phyloP scores from a whole-genome alignment of 35 echinoderm and acorn worm genomes.

The Strongylocentrotus purpuratus region DNA sequence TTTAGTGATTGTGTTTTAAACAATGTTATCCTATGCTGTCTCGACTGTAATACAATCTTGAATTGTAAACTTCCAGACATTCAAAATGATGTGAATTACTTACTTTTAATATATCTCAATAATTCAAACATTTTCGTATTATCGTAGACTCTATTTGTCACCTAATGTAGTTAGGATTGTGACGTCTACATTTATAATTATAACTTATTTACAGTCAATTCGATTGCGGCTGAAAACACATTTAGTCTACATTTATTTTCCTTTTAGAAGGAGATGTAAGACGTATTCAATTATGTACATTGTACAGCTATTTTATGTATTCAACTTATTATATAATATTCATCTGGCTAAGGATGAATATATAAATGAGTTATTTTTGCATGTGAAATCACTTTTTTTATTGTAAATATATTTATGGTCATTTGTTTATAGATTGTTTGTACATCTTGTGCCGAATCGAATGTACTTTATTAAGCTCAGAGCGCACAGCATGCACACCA shows the following conservation, averaged over 20 bases:
- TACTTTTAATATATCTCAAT: neutral
- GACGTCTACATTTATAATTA: neutral
- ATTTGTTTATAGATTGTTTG: neutral
- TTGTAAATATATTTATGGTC: slow-evolving; percentile 7
- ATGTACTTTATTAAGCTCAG: neutral
- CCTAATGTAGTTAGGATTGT: neutral
- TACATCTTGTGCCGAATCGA: neutral
- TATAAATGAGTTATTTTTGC: neutral
- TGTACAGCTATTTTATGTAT: slow-evolving; percentile 1
- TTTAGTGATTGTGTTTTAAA: too few relatives aligned
- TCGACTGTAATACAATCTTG: neutral
- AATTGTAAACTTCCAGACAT: neutral
- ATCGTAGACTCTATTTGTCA: neutral
- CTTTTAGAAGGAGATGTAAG: neutral
- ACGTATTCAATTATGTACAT: neutral
- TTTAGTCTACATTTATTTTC: neutral
- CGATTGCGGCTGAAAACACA: neutral
- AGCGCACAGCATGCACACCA: neutral
- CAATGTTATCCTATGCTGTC: too few relatives aligned
- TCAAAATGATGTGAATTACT: neutral
- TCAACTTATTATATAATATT: neutral
- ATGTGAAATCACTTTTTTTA: neutral
- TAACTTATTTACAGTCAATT: neutral
- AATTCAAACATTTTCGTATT: neutral
- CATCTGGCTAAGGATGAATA: neutral